These are phyloP conservation scores for Spatulosminthurus flaviceps DNA, from an alignment of 2,888 invertebrate species.

Conservation along the genomic window DNA sequence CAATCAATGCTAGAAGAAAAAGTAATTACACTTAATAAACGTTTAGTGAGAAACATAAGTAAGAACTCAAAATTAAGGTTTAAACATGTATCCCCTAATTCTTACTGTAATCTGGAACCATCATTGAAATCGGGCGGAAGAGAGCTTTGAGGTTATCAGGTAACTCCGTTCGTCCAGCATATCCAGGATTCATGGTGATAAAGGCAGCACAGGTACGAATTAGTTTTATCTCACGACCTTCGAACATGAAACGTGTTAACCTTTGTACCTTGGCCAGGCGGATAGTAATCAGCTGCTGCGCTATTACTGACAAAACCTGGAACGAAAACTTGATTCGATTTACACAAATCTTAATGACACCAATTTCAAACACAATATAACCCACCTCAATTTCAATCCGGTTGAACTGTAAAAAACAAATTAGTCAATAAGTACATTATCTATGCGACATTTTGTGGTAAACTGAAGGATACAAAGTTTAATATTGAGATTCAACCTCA, in stretches of 20 bases:
- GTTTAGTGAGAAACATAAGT: no score
- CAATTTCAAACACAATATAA: no score
- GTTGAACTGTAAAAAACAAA: constrained; percentile 71
- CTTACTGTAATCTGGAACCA: constrained; percentile 89
- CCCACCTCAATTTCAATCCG: constrained; percentile 84
- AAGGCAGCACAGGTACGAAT: constrained; percentile 83
- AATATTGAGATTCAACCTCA: constrained; percentile 68
- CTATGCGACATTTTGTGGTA: no score
- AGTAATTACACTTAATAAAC: no score
- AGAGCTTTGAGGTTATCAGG: constrained; percentile 89
- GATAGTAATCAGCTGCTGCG: constrained; percentile 88
- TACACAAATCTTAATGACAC: background rate
- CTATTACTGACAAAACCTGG: constrained; percentile 81
- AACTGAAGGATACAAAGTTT: no score
- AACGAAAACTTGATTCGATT: background rate
- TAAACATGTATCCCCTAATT: background rate
- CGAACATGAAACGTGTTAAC: constrained; percentile 81
- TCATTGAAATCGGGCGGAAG: constrained; percentile 88
- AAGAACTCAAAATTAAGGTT: background rate
- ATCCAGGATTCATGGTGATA: constrained; percentile 93
- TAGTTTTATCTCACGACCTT: constrained; percentile 83
- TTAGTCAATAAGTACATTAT: background rate
- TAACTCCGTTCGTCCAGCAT: constrained; percentile 84
- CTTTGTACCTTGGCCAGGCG: constrained; percentile 82
- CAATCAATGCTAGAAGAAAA: constrained; percentile 75